Percentiles rank a stretch among this genome's conserved stretches.
These are phyloP conservation scores for Crotalus horridus DNA, from an alignment of 2,113 vertebrate genomes.

Conservation along the genomic window DNA sequence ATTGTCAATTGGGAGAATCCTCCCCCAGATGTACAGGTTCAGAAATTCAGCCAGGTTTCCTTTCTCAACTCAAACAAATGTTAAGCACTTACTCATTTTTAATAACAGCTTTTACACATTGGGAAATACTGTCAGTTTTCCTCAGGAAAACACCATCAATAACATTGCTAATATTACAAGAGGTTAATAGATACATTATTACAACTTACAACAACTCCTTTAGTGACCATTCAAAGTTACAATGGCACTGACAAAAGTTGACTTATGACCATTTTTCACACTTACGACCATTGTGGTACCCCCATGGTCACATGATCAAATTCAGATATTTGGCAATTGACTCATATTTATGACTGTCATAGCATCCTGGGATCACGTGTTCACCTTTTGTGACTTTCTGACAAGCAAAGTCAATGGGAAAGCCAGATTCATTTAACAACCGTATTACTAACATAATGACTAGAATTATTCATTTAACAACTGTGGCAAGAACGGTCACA, in stretches of 20 bases:
- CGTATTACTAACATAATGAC: neutral
- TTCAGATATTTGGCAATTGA: neutral
- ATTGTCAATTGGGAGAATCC: neutral
- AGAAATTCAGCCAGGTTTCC: neutral
- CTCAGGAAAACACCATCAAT: neutral
- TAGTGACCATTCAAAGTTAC: neutral
- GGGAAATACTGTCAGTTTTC: neutral
- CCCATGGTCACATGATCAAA: neutral
- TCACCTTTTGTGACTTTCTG: neutral
- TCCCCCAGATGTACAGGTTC: neutral
- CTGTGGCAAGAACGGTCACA: neutral
- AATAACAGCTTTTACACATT: neutral
- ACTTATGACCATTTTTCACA: neutral
- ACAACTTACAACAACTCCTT: neutral
- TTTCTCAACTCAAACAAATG: neutral
- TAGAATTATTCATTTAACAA: neutral
- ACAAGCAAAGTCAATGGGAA: neutral
- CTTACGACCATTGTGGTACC: neutral
- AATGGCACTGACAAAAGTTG: neutral
- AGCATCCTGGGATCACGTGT: neutral
- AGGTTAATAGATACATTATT: neutral
- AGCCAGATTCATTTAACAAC: neutral
- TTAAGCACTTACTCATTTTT: neutral
- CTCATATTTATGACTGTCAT: neutral
- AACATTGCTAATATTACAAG: neutral